phyloP scores from a whole-genome alignment of 2,797 vertebrate species.

The Pseudocheirus occidentalis region DNA sequence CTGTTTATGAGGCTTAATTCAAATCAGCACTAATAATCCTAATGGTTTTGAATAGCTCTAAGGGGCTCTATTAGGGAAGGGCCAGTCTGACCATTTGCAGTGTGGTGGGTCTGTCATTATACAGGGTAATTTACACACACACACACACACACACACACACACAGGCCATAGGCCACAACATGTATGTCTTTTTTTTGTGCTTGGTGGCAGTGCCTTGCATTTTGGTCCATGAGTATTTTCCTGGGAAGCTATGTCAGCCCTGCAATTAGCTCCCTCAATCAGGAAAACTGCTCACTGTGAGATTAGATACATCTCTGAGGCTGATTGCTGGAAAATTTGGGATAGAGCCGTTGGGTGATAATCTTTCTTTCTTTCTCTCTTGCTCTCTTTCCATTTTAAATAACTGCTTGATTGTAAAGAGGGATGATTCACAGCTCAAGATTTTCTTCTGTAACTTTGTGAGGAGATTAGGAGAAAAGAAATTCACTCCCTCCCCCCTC shows the following conservation, averaged over 20 bases:
- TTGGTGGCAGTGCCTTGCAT: conserved; percentile 46
- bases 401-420: conserved; percentile 80
- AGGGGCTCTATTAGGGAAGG: background rate
- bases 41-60: background rate
- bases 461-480: conserved; percentile 66
- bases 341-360: conserved; percentile 56
- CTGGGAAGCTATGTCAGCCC: conserved; percentile 73
- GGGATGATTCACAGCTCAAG: conserved; percentile 73
- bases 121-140: background rate
- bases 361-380: conserved; percentile 69
- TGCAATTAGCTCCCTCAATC: conserved; percentile 78
- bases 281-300: conserved; percentile 70
- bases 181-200: conserved; percentile 6
- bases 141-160: background rate
- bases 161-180: background rate
- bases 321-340: conserved; percentile 79
- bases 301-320: conserved; percentile 70
- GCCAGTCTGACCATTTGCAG: background rate
- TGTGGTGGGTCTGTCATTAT: background rate
- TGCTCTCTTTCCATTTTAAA: conserved; percentile 73
- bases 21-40: conserved; percentile 47
- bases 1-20: conserved; percentile 46
- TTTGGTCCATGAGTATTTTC: conserved; percentile 70
- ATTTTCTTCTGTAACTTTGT: conserved; percentile 71
- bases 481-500: background rate